Base-by-base conservation (phyloP, 1,140 invertebrate genomes). In the Penaeus vannamei region DNA sequence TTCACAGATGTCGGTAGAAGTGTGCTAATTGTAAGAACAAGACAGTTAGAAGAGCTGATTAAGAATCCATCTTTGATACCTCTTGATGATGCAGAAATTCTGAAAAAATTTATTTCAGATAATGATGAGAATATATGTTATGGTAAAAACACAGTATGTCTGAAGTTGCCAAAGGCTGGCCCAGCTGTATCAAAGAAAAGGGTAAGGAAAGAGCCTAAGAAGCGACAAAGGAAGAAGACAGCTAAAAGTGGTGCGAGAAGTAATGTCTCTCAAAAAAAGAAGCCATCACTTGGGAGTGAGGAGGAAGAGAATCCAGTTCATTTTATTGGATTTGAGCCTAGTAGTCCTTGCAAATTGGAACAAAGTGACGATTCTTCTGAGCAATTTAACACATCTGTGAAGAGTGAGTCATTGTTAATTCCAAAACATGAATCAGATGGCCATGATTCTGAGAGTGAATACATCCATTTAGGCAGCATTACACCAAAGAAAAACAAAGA, bases 51-150 rank as follows among this genome's bases (percentile, higher is more conserved):
- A 62, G 80, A 89, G 32, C 61, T 85, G 23, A 64, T 89, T 46
- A 29, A 64, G 3, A 77, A 66, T 29, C 82, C 87, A 36, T 29
- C 42, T 22, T 60, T 84, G 60, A 22, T 89, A 26, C 23, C 26
- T 60, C 80, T 89, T 23, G 87, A 89, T 22, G 87, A 89, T 89
- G 66, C 69, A 20, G 76, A 79, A 20, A 66, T 89, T 80, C 36
- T 89, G n/a, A 84, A 85, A 42, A 64, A 84, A 62, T 89, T 85
- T 85, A 77, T 77, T 20, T 46, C 62, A 46, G 84, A 89, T 53
- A 80, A 79, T 89, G 87, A 83, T 22, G 80, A 23, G 14, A 84
- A 81, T n/a, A 26, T 85, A 20, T 26, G 42, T 29, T 66, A 89
- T n/a, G 66, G 82, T 82, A 89, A 89, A 53, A 26, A 36, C 20